Percentiles rank a stretch among this genome's conserved stretches.
These are phyloP conservation scores for Hypomesus transpacificus DNA, from an alignment of 2,113 vertebrate genomes.

Conservation along the genomic window DNA sequence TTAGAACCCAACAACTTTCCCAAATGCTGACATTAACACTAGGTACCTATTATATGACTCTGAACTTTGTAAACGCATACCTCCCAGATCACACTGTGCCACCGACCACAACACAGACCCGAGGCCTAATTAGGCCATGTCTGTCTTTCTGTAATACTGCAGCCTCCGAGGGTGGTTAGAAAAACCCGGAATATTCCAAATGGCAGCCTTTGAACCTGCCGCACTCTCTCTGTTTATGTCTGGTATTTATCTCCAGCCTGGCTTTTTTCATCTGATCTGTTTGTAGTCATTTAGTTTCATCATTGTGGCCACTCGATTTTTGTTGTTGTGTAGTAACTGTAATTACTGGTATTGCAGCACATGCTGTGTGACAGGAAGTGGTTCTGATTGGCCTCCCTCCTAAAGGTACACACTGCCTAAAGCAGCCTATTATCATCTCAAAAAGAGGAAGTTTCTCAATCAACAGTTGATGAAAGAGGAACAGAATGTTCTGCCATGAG, in stretches of 20 bases:
- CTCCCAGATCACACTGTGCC: not conserved
- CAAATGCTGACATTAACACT: too few relatives aligned
- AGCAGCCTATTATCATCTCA: constrained; percentile 10
- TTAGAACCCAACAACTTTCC: too few relatives aligned
- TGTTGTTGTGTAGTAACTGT: not conserved
- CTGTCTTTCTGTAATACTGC: constrained; percentile 9
- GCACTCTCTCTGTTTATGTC: not conserved
- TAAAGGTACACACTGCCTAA: too few relatives aligned
- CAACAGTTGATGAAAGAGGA: constrained; percentile 47
- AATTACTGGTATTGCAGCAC: not conserved
- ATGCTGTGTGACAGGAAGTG: not conserved
- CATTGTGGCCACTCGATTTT: too few relatives aligned
- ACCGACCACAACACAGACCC: constrained; percentile 16
- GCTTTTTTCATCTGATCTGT: not conserved
- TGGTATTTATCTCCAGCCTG: not conserved
- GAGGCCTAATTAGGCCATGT: constrained; percentile 40
- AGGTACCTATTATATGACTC: not conserved
- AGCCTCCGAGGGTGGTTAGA: not conserved
- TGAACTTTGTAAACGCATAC: constrained; percentile 3
- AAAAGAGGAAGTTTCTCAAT: constrained; percentile 49
- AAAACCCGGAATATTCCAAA: not conserved
- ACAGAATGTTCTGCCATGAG: not conserved
- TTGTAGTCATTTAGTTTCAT: not conserved
- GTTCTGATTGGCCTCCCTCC: too few relatives aligned
- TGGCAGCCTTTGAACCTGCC: not conserved